Evolutionary conservation across 1,140 invertebrate species (phyloP).

Genomic region (Apis mellifera): Amel_HAv3.1 CM009941.2:10008501-10009000

Average conservation of each 20-base stretch:
- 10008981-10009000: slow-evolving; percentile 78
- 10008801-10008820: background rate
- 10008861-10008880: background rate
- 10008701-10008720: background rate
- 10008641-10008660: slow-evolving; percentile 24
- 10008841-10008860: background rate
- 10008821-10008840: background rate
- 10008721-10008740: background rate
- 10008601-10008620: slow-evolving; percentile 72
- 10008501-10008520: slow-evolving; percentile 57
- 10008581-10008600: slow-evolving; percentile 73
- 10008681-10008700: background rate
- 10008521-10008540: slow-evolving; percentile 58
- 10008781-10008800: background rate
- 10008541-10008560: slow-evolving; percentile 58
- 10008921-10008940: slow-evolving; percentile 45
- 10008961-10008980: slow-evolving; percentile 79
- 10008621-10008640: slow-evolving; percentile 56
- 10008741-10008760: background rate
- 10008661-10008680: background rate
- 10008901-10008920: background rate
- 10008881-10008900: background rate
- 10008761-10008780: slow-evolving; percentile 5
- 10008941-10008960: slow-evolving; percentile 80
- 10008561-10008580: slow-evolving; percentile 70